Percentiles rank a stretch among this genome's conserved stretches.
Evolutionary conservation across 2,888 invertebrate genomes (phyloP).

Genomic region (Halocaridina rubra): DNA sequence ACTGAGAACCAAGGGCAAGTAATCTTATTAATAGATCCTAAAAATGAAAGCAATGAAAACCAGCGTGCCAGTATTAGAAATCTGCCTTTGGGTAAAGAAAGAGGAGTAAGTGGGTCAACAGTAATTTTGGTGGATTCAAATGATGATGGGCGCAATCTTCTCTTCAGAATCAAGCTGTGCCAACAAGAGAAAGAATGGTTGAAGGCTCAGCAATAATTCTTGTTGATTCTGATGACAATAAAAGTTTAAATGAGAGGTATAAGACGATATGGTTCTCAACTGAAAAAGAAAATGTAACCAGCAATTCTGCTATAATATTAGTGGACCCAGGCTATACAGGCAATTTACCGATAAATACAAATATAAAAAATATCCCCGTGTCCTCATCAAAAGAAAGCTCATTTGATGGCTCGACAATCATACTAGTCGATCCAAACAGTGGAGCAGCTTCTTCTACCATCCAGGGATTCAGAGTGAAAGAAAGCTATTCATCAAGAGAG

Average conservation of each 20-base stretch:
- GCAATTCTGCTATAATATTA: neutral
- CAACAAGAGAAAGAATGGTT: neutral
- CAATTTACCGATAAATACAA: neutral
- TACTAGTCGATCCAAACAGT: constrained; percentile 18
- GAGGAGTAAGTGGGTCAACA: neutral
- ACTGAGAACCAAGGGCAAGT: neutral
- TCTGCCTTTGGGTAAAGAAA: neutral
- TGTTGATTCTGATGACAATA: neutral
- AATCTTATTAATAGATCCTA: neutral
- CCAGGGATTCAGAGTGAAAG: too few relatives aligned
- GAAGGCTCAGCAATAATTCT: neutral
- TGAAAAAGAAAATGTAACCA: neutral
- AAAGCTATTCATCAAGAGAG: neutral
- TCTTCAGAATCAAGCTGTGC: neutral
- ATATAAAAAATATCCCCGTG: neutral
- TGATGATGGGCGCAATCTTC: neutral
- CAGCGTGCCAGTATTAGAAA: neutral
- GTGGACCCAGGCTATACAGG: neutral
- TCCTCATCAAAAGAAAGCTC: neutral
- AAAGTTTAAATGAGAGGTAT: neutral
- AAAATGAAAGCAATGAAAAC: neutral
- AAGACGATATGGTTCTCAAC: neutral
- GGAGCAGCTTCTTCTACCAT: too few relatives aligned
- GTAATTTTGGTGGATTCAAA: neutral
- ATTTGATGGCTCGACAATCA: neutral